Conservation (phyloP, 1,140 invertebrate species). For the Batillaria attramentaria region DNA sequence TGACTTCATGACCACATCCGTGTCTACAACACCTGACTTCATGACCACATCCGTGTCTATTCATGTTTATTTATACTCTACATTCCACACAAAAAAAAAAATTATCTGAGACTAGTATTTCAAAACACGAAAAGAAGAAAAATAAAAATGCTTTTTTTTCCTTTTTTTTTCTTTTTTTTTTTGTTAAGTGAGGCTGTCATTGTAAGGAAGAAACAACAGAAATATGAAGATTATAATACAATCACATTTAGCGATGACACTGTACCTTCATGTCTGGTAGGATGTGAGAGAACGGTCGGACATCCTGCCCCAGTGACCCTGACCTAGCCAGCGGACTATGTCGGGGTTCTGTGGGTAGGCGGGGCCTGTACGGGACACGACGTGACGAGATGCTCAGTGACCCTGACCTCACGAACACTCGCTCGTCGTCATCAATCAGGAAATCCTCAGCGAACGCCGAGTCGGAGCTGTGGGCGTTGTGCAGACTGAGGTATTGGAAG, state of each 20-base stretch:
- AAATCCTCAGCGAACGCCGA: constrained; percentile 70
- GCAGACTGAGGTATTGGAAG: constrained; percentile 64
- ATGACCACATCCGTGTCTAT: no score
- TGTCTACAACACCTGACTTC: no score
- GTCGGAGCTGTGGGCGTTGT: constrained; percentile 66
- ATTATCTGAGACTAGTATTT: no score
- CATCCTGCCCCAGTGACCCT: constrained; percentile 65
- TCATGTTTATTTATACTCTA: no score
- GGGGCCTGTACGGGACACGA: constrained; percentile 53
- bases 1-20: no score
- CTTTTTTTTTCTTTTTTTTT: no score
- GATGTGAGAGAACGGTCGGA: constrained; percentile 57
- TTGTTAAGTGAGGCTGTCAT: no score
- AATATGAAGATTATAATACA: no score
- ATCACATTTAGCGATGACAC: no score
- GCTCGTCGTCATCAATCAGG: constrained; percentile 64
- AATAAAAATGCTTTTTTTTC: no score
- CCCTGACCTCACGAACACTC: constrained; percentile 65
- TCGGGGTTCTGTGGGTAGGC: constrained; percentile 63
- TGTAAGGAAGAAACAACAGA: background rate
- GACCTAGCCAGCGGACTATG: constrained; percentile 67
- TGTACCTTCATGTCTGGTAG: constrained; percentile 49
- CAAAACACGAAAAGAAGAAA: no score
- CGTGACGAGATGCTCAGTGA: constrained; percentile 57
- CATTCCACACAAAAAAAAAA: no score